phyloP scores from a whole-genome alignment of 2,888 invertebrate genomes.

The Cheilosia pagana region DNA sequence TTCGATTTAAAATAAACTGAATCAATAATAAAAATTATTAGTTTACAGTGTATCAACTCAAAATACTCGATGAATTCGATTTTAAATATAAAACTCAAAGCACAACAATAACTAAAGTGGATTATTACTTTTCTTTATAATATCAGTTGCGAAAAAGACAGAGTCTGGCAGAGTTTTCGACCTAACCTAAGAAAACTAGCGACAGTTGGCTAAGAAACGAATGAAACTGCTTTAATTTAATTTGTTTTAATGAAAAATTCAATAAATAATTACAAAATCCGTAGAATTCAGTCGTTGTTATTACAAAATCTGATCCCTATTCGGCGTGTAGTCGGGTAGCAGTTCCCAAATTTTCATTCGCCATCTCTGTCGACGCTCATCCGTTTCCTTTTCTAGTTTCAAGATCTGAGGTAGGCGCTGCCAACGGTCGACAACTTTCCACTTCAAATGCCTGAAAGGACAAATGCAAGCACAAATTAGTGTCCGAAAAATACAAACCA shows the following conservation, averaged over 20 bases:
- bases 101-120: too few species aligned
- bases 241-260: neutral
- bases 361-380: conserved; percentile 88
- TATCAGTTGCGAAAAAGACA: too few species aligned
- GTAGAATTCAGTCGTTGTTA: neutral
- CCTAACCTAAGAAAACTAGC: too few species aligned
- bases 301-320: conserved; percentile 72
- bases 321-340: conserved; percentile 88
- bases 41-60: neutral
- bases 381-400: conserved; percentile 87
- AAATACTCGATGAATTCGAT: too few species aligned
- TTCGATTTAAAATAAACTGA: conserved; percentile 31
- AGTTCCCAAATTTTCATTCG: conserved; percentile 89
- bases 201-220: too few species aligned
- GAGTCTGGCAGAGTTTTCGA: too few species aligned
- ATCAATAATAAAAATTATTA: conserved; percentile 23
- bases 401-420: conserved; percentile 87
- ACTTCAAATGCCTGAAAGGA: conserved; percentile 82
- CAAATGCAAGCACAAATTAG: conserved; percentile 3
- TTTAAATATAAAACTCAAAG: too few species aligned
- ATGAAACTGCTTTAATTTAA: neutral
- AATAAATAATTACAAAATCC: neutral
- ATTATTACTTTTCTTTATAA: too few species aligned
- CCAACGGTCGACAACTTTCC: conserved; percentile 86
- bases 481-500: neutral